These are phyloP conservation scores for Pseudomyrmex gracilis DNA, from an alignment of 1,140 invertebrate species.

Conservation along the genomic window DNA sequence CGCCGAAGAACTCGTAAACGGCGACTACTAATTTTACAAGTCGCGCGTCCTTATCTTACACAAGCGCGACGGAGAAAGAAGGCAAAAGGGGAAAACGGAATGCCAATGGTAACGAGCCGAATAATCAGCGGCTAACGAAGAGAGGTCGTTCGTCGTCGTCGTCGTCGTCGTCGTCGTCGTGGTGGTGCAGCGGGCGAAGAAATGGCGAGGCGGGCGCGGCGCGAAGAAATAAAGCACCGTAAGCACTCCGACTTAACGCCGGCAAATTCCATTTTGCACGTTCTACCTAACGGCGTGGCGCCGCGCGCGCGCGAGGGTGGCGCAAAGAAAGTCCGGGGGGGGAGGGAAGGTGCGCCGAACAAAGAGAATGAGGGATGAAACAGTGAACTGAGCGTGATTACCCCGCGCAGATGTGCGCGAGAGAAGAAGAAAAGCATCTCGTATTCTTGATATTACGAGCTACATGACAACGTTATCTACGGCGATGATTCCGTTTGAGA, in stretches of 20 bases:
- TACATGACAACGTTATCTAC: neutral
- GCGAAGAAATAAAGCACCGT: constrained; percentile 58
- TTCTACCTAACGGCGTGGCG: constrained; percentile 14
- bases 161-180: neutral
- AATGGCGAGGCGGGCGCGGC: constrained; percentile 3
- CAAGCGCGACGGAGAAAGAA: constrained; percentile 5
- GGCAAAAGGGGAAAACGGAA: constrained; percentile 28
- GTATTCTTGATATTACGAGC: constrained; percentile 3
- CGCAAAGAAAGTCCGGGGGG: constrained; percentile 40
- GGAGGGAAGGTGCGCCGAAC: too few relatives aligned
- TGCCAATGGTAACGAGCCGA: constrained; percentile 57
- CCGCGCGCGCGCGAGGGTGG: neutral
- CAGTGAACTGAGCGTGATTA: constrained; percentile 44
- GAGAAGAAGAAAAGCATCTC: constrained; percentile 7
- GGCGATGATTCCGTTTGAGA: too few relatives aligned
- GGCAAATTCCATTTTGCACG: constrained; percentile 59
- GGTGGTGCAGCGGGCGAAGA: constrained; percentile 6
- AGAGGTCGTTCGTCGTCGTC: constrained; percentile 38
- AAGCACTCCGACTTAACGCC: constrained; percentile 58
- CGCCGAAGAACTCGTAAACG: constrained; percentile 50
- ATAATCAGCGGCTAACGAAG: constrained; percentile 58
- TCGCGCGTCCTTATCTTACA: constrained; percentile 20
- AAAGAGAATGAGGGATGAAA: constrained; percentile 56
- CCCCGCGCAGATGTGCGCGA: constrained; percentile 30
- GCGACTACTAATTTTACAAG: constrained; percentile 55